Conservation (phyloP, 2,113 vertebrate genomes). For the Cryptoleucopteryx plumbea region DNA sequence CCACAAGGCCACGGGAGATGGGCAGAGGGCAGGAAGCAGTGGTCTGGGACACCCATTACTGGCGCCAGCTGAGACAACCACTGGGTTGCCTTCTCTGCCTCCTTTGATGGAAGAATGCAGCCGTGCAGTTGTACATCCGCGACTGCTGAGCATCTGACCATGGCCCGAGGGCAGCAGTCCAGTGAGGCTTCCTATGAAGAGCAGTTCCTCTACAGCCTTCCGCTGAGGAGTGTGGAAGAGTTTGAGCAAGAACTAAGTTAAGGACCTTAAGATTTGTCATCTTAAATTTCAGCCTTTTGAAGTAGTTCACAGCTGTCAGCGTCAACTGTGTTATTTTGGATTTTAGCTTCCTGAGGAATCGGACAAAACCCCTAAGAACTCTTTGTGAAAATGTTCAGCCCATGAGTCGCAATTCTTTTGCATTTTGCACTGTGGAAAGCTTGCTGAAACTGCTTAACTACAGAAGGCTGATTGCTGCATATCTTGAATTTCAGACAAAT, state of each 20-base stretch:
- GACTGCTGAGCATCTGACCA: neutral
- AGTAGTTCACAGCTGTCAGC: neutral
- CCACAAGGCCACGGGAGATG: fast-evolving
- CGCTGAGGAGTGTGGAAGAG: neutral
- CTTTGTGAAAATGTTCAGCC: neutral
- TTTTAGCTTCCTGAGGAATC: slow-evolving; percentile 29
- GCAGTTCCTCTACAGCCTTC: neutral
- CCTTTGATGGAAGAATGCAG: fast-evolving
- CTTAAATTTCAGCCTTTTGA: slow-evolving; percentile 42
- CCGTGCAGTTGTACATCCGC: neutral
- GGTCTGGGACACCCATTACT: neutral
- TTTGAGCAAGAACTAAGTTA: neutral
- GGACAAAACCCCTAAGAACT: slow-evolving; percentile 35
- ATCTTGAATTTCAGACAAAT: slow-evolving; percentile 34
- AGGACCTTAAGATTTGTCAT: neutral
- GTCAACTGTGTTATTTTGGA: neutral
- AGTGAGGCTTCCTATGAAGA: fast-evolving
- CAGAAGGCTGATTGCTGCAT: neutral
- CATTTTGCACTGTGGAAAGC: neutral
- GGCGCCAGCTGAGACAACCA: neutral
- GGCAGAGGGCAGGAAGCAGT: neutral
- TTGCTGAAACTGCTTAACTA: slow-evolving; percentile 36
- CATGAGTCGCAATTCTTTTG: neutral
- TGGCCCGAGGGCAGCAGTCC: neutral
- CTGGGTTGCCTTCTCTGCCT: neutral